Evolutionary conservation across 64 coral and sea anemone genomes (phyloP).

Genomic region (Stylophora pistillata): DNA sequence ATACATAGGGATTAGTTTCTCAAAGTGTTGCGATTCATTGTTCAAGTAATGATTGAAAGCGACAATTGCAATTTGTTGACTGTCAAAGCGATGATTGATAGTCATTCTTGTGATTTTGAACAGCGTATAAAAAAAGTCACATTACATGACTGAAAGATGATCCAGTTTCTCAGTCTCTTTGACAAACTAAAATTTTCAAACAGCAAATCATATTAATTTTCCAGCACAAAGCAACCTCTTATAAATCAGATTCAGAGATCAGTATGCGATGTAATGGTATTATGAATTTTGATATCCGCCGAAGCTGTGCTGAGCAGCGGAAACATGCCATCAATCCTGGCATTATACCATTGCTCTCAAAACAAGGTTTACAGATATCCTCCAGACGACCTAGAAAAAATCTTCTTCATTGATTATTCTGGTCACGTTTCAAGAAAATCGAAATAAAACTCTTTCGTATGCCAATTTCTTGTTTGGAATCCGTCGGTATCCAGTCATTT

Average conservation of each 20-base stretch:
- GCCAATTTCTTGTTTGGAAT: background rate
- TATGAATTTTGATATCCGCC: no score
- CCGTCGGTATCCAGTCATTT: background rate
- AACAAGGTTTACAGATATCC: background rate
- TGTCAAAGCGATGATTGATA: slow-evolving; percentile 21
- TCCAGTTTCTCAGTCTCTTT: no score
- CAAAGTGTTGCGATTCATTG: slow-evolving; percentile 28
- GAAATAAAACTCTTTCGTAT: background rate
- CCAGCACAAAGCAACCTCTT: no score
- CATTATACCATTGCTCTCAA: no score
- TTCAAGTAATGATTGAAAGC: background rate
- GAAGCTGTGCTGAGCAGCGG: no score
- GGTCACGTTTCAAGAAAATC: background rate
- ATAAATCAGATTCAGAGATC: no score
- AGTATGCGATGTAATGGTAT: no score
- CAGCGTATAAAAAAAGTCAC: background rate
- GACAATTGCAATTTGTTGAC: slow-evolving; percentile 9
- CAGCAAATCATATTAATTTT: no score
- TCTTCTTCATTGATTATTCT: background rate
- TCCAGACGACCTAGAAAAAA: background rate
- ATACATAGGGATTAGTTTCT: background rate
- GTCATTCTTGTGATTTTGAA: slow-evolving; percentile 1
- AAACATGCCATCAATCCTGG: no score
- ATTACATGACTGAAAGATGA: background rate
- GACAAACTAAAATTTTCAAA: no score